phyloP scores from a whole-genome alignment of 1,140 invertebrate genomes.

The Lethrus apterus region DNA sequence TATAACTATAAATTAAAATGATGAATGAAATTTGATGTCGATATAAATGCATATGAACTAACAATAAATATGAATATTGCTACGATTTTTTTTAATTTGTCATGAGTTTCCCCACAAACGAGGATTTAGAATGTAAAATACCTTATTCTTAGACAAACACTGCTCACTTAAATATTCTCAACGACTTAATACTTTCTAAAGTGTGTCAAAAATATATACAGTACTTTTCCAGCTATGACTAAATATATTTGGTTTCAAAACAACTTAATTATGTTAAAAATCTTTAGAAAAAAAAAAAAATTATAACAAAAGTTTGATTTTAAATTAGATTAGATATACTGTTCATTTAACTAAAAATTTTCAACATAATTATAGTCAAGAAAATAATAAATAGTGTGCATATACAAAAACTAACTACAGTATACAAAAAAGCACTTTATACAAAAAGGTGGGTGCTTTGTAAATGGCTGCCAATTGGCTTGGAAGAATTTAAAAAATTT shows the following conservation, averaged over 20 bases:
- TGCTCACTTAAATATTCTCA: slow-evolving; percentile 9
- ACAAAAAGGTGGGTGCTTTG: background rate
- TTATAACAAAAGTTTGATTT: slow-evolving; percentile 6
- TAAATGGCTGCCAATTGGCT: too few relatives aligned
- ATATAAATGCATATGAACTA: too few relatives aligned
- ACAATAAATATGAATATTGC: slow-evolving; percentile 8
- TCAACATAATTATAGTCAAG: background rate
- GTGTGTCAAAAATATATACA: slow-evolving; percentile 17
- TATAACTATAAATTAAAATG: slow-evolving; percentile 12
- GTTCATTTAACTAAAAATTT: too few relatives aligned
- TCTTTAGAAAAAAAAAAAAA: background rate
- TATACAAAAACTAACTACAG: background rate
- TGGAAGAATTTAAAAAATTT: too few relatives aligned
- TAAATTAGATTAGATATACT: too few relatives aligned
- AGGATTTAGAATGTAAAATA: background rate
- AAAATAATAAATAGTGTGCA: background rate
- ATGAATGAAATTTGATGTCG: slow-evolving; percentile 4
- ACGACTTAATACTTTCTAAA: slow-evolving; percentile 14
- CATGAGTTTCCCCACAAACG: background rate
- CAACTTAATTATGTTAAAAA: background rate
- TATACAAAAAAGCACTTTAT: background rate
- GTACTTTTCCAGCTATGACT: slow-evolving; percentile 11
- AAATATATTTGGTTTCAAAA: slow-evolving; percentile 11
- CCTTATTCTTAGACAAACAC: background rate
- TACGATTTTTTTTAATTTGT: slow-evolving; percentile 2